phyloP scores from a whole-genome alignment of 2,888 invertebrate genomes.

The Platycnemis pennipes region DNA sequence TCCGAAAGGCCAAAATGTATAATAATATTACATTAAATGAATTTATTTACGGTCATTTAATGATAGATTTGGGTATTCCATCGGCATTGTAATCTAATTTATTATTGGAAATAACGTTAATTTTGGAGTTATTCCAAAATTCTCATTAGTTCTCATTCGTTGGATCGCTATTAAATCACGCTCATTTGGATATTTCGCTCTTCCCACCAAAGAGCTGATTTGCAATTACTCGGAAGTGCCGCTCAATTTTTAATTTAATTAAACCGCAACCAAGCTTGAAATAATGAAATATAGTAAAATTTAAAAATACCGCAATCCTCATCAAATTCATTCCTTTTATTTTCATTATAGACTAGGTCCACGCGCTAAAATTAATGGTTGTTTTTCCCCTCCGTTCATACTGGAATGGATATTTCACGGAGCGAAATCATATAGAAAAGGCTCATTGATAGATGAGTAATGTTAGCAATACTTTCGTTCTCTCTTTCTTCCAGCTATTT shows the following conservation, averaged over 20 bases:
- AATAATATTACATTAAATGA: no score
- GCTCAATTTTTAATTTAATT: neutral
- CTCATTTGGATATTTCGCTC: neutral
- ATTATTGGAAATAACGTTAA: neutral
- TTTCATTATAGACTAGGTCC: neutral
- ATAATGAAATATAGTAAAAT: neutral
- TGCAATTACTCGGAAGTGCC: neutral
- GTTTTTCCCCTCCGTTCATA: neutral
- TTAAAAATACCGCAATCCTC: neutral
- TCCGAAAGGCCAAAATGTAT: no score
- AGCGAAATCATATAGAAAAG: neutral
- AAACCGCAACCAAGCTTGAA: neutral
- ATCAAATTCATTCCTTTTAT: neutral
- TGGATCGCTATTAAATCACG: neutral
- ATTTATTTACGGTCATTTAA: neutral
- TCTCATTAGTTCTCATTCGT: neutral
- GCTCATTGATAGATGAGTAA: neutral
- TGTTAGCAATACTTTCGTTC: neutral
- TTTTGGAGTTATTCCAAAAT: neutral
- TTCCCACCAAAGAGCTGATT: neutral
- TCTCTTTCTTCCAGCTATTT: neutral
- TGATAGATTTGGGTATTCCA: neutral
- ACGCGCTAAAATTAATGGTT: neutral
- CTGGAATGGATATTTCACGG: no score
- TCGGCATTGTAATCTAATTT: neutral